Evolutionary conservation across 2,113 vertebrate species (phyloP).

Genomic region (Australoheros scitulus): DNA sequence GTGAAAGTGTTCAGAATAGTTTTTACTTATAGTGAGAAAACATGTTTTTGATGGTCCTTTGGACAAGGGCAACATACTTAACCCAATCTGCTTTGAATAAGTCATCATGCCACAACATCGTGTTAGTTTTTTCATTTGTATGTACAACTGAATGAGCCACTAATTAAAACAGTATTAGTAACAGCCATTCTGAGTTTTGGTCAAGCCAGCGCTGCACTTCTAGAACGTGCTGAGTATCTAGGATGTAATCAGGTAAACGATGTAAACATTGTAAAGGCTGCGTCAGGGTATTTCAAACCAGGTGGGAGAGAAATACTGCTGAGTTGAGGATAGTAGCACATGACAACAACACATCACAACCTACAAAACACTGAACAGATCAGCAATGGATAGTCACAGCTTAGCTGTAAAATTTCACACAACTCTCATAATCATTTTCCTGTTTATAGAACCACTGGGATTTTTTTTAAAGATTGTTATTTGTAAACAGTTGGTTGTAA

Average conservation of each 20-base stretch:
- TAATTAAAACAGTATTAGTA: not conserved
- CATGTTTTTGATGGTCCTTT: not conserved
- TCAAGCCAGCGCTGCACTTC: not conserved
- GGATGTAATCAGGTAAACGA: constrained; percentile 7
- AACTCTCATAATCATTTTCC: not conserved
- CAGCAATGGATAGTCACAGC: constrained; percentile 3
- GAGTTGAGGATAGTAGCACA: constrained; percentile 8
- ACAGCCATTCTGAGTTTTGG: not conserved
- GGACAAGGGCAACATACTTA: not conserved
- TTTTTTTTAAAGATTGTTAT: not conserved
- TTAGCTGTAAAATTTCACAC: constrained; percentile 16
- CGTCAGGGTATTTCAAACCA: constrained; percentile 7
- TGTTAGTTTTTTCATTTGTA: not conserved
- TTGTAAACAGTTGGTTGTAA: not conserved
- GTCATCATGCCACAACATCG: not conserved
- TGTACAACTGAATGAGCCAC: not conserved
- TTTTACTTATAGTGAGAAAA: not conserved
- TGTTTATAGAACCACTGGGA: not conserved
- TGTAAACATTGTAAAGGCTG: not conserved
- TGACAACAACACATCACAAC: not conserved
- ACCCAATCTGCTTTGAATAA: not conserved
- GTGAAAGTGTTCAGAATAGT: not conserved
- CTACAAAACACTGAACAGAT: constrained; percentile 1
- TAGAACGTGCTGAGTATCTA: not conserved
- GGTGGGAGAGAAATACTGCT: constrained; percentile 4